A percentile compares a stretch with the other conserved stretches of the same genome.
Conservation (phyloP, 37 sponge, comb jelly and placozoan genomes). For the Geodia barretti region DNA sequence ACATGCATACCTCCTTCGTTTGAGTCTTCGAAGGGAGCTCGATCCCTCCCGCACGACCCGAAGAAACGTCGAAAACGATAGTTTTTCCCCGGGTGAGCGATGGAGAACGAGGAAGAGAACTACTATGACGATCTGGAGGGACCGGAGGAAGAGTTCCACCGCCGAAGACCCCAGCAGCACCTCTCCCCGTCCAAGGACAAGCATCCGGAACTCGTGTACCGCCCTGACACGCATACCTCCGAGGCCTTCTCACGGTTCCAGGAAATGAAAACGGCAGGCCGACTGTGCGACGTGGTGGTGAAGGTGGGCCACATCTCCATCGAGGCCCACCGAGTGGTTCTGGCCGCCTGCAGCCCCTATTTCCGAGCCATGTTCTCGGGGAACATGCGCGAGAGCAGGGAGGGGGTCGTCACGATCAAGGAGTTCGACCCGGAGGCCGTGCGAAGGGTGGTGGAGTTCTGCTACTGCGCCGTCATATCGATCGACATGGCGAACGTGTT, state of each 20-base stretch:
- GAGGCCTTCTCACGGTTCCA: slow-evolving; percentile 17
- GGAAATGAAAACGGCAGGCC: slow-evolving; percentile 39
- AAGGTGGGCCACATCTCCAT: slow-evolving; percentile 56
- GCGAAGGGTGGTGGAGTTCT: slow-evolving; percentile 47
- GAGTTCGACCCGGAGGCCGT: slow-evolving; percentile 51
- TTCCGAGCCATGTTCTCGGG: slow-evolving; percentile 95
- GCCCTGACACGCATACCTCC: slow-evolving; percentile 36
- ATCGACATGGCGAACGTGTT: slow-evolving; percentile 57
- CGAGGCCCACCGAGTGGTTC: slow-evolving; percentile 74
- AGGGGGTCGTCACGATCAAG: slow-evolving; percentile 52
- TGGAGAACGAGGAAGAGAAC: slow-evolving; percentile 18
- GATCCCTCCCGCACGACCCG: neutral
- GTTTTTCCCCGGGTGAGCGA: neutral
- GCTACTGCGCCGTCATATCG: slow-evolving; percentile 33
- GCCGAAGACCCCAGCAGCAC: slow-evolving; percentile 14
- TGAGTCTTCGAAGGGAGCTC: too few species aligned
- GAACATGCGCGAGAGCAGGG: slow-evolving; percentile 43
- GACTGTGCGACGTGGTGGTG: slow-evolving; percentile 89
- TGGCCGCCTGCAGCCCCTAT: slow-evolving; percentile 90
- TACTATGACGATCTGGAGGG: slow-evolving; percentile 61
- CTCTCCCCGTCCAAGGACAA: neutral
- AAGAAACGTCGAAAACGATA: neutral
- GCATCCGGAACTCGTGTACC: slow-evolving; percentile 23
- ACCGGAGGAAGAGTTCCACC: slow-evolving; percentile 33
- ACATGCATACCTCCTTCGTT: too few species aligned